A percentile compares a stretch with the other conserved stretches of the same genome.
phyloP scores from a whole-genome alignment of 1,140 invertebrate genomes.

The Megathymus violae region DNA sequence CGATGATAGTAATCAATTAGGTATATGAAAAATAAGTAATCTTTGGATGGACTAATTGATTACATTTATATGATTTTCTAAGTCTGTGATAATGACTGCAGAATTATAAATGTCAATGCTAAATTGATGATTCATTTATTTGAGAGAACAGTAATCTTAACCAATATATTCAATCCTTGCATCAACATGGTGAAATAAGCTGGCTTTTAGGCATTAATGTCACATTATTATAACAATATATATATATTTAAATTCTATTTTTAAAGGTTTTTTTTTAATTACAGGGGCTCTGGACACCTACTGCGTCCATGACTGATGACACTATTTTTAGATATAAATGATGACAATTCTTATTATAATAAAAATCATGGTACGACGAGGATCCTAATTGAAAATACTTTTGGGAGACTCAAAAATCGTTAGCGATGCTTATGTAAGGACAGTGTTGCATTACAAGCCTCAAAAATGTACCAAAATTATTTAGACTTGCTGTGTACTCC shows the following conservation, averaged over 20 bases:
- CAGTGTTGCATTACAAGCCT: no score
- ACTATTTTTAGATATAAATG: slow-evolving; percentile 44
- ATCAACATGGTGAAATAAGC: slow-evolving; percentile 36
- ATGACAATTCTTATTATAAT: no score
- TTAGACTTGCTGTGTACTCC: no score
- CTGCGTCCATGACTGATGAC: slow-evolving; percentile 67
- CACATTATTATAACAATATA: no score
- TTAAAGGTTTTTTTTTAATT: slow-evolving; percentile 21
- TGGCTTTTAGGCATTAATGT: slow-evolving; percentile 43
- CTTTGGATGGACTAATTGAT: slow-evolving; percentile 24
- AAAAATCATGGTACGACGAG: no score
- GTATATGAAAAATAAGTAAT: no score
- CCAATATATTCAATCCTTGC: slow-evolving; percentile 28
- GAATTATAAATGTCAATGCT: slow-evolving; percentile 46
- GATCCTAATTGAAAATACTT: no score
- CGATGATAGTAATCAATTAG: no score
- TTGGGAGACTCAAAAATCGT: no score
- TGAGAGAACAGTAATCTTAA: slow-evolving; percentile 48
- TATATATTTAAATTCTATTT: background rate
- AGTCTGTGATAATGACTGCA: slow-evolving; percentile 43
- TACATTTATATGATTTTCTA: slow-evolving; percentile 31
- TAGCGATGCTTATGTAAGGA: no score
- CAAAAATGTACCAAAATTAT: no score
- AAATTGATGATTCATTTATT: slow-evolving; percentile 52
- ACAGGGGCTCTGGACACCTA: slow-evolving; percentile 66